Conservation (phyloP, 2,888 invertebrate species). For the Callyntrura guangdongensis region DNA sequence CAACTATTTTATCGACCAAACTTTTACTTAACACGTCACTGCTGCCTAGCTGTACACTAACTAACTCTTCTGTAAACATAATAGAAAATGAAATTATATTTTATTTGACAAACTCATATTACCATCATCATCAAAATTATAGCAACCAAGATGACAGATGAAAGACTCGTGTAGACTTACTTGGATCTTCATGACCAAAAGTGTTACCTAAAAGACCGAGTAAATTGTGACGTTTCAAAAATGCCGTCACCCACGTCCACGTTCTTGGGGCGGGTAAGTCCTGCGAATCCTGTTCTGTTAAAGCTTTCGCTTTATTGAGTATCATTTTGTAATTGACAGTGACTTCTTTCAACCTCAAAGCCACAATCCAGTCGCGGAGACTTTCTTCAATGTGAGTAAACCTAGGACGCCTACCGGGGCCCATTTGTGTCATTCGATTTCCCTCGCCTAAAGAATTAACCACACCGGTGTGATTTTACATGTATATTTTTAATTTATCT, state of each 20-base stretch:
- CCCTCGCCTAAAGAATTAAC: constrained; percentile 35
- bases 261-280: not conserved
- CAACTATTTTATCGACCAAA: constrained; percentile 36
- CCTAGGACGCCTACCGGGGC: constrained; percentile 40
- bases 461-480: not conserved
- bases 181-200: constrained; percentile 45
- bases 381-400: constrained; percentile 53
- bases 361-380: constrained; percentile 60
- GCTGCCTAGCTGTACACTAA: no score
- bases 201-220: constrained; percentile 43
- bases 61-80: no score
- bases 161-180: no score
- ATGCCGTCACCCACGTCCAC: constrained; percentile 40
- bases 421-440: not conserved
- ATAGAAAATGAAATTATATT: no score
- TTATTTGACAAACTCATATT: no score
- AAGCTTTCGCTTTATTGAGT: constrained; percentile 39
- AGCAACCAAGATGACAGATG: no score
- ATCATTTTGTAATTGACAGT: constrained; percentile 59
- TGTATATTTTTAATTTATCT: no score
- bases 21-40: no score
- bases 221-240: constrained; percentile 57
- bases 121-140: no score
- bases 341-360: constrained; percentile 29
- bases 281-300: not conserved